Conservation (phyloP, 2,113 vertebrate genomes). For the Rhea americana region DNA sequence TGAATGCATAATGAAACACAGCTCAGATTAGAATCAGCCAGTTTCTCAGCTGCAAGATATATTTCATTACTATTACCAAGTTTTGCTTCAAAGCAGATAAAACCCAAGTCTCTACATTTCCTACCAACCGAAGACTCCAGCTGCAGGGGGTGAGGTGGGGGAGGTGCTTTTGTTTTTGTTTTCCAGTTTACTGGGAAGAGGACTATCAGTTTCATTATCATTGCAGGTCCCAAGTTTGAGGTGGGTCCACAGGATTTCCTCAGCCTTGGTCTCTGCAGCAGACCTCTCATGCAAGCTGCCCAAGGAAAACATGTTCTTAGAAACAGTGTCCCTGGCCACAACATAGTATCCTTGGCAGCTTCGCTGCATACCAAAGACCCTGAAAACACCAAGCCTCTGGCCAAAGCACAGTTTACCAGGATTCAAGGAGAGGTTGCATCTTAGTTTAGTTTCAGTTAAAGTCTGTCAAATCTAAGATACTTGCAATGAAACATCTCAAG, state of each 20-base stretch:
- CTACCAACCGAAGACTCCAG: neutral
- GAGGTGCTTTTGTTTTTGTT: neutral
- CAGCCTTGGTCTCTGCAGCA: neutral
- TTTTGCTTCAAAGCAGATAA: neutral
- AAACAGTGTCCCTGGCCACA: neutral
- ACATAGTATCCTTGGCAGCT: neutral
- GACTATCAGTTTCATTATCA: neutral
- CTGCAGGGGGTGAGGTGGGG: too few species aligned
- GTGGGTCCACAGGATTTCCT: neutral
- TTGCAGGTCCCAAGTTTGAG: neutral
- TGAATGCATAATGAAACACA: neutral
- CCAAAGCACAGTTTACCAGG: neutral
- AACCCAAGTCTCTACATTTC: neutral
- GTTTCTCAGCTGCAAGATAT: neutral
- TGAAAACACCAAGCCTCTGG: neutral
- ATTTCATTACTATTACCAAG: neutral
- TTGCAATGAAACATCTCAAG: neutral
- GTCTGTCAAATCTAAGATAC: neutral
- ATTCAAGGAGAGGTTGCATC: neutral
- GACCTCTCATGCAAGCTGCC: neutral
- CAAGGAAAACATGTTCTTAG: neutral
- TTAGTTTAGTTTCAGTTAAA: neutral
- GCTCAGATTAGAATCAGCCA: neutral
- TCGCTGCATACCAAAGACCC: rapidly evolving
- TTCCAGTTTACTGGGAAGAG: neutral